Evolutionary conservation across 2,888 invertebrate species (phyloP), one percentile per base, ranked within the genome.

Genomic region (Hyposoter dolosus): DNA sequence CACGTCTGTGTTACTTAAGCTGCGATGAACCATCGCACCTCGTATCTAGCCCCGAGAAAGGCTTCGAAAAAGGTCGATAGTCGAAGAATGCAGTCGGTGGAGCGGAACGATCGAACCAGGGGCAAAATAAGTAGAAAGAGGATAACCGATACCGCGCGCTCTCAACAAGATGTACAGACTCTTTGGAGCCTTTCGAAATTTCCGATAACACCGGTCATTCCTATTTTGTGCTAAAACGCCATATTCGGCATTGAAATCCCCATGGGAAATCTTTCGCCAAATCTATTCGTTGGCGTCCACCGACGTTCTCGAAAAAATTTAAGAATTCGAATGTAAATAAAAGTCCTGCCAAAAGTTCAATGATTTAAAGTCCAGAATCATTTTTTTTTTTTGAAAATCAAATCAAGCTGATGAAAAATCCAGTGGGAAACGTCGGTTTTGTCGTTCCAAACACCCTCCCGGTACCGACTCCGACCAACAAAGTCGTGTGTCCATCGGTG

Each of bases 31-130:
- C 63, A n/a, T 60, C 60, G 74, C 43, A 60, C 60, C 12, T 32
- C 47, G 40, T 65, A 40, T 75, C 40, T 32, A 50, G 77, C 50
- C 32, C 17, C 65, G 56, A 15, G 53, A 78, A 71, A 65, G 60
- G 43, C 82, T 15, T 47, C 32, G 78, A 83, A 69, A 63, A 74
- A 88, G 78, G 80, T 83, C 84, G 89, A 89, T 89, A 89, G 83
- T 84, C 68, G 69, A 83, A 88, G 90, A 89, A 90, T 90, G 89
- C 85, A 85, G 89, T 89, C 81, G 88, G 81, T 83, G 85, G 53
- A 56, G 87, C 87, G 85, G 79, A 87, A 86, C 87, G 66, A 63
- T 50, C 56, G 69, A 65, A 69, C 69, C 43, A 71, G 23, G 45
- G 78, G 63, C 50, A 28, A 71, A 75, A 79, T 19, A 69, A 75